Evolutionary conservation across 1,140 invertebrate species (phyloP).

Genomic region (Ceratitis capitata): DNA sequence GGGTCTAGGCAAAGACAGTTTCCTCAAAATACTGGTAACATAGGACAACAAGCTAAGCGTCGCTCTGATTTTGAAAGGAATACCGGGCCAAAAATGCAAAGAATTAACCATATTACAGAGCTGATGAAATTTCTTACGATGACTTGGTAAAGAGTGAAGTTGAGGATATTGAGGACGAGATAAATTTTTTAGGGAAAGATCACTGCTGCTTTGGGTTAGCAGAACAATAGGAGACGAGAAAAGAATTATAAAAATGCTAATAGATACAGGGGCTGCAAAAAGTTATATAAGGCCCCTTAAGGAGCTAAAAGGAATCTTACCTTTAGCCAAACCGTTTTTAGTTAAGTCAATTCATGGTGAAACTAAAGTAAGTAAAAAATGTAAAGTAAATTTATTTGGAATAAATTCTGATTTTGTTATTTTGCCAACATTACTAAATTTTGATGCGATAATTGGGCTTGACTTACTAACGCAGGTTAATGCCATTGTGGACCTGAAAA

Average conservation of each 20-base stretch:
- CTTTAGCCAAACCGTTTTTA: background rate
- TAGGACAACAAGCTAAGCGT: constrained; percentile 6
- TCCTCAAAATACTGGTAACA: constrained; percentile 15
- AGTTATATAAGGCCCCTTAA: constrained; percentile 39
- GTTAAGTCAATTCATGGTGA: constrained; percentile 30
- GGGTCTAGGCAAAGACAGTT: background rate
- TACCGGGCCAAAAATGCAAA: background rate
- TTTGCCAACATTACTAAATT: constrained; percentile 8
- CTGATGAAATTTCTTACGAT: background rate
- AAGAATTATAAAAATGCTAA: constrained; percentile 39
- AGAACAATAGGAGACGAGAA: constrained; percentile 26
- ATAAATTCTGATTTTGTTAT: constrained; percentile 24
- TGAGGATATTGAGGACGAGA: constrained; percentile 27
- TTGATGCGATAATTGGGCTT: too few species aligned
- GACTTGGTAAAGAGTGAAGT: background rate
- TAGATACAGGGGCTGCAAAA: constrained; percentile 43
- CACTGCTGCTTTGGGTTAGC: background rate
- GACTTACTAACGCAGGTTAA: constrained; percentile 21
- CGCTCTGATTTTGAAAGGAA: constrained; percentile 7
- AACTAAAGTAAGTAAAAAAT: constrained; percentile 32
- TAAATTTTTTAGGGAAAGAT: constrained; percentile 42
- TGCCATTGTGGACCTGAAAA: too few species aligned
- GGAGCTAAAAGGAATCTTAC: constrained; percentile 5
- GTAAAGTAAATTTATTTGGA: constrained; percentile 33
- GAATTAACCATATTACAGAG: background rate